Percentiles rank a stretch among this genome's conserved stretches.
These are phyloP conservation scores for Mythimna lalbum DNA, from an alignment of 2,888 invertebrate species.

Conservation along the genomic window DNA sequence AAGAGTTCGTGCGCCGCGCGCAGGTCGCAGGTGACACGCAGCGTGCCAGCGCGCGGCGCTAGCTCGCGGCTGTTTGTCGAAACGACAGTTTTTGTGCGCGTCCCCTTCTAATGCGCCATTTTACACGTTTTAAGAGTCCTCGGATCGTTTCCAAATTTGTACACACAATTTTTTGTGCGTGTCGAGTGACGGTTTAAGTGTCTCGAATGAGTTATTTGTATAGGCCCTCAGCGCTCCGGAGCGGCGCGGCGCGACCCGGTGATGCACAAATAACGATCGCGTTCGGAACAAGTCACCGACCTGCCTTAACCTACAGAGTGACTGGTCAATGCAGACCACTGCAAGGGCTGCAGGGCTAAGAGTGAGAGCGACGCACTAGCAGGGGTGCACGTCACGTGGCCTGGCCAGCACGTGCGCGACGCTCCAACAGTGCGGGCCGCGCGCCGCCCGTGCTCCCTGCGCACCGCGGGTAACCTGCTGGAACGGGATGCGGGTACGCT, in stretches of 20 bases:
- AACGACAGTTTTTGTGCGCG: slow-evolving; percentile 59
- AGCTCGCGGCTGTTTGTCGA: slow-evolving; percentile 39
- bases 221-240: slow-evolving; percentile 79
- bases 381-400: neutral
- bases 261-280: slow-evolving; percentile 71
- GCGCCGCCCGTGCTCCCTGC: slow-evolving; percentile 3
- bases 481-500: slow-evolving; percentile 43
- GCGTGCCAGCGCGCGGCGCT: slow-evolving; percentile 49
- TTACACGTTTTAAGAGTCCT: slow-evolving; percentile 82
- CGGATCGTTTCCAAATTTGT: slow-evolving; percentile 84
- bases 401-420: slow-evolving; percentile 29
- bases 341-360: too few relatives aligned
- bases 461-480: slow-evolving; percentile 15
- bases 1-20: slow-evolving; percentile 17
- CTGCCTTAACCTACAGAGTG: neutral
- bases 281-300: neutral
- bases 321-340: neutral
- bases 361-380: too few relatives aligned
- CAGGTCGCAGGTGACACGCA: slow-evolving; percentile 47
- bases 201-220: slow-evolving; percentile 86
- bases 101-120: slow-evolving; percentile 76
- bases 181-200: slow-evolving; percentile 85
- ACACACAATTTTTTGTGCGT: slow-evolving; percentile 80
- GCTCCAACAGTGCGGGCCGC: too few relatives aligned
- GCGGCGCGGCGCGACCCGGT: slow-evolving; percentile 66